Evolutionary conservation across 2,888 invertebrate genomes (phyloP), one percentile per base, ranked within the genome.

Genomic region (Chamaedrilus cognettii): DNA sequence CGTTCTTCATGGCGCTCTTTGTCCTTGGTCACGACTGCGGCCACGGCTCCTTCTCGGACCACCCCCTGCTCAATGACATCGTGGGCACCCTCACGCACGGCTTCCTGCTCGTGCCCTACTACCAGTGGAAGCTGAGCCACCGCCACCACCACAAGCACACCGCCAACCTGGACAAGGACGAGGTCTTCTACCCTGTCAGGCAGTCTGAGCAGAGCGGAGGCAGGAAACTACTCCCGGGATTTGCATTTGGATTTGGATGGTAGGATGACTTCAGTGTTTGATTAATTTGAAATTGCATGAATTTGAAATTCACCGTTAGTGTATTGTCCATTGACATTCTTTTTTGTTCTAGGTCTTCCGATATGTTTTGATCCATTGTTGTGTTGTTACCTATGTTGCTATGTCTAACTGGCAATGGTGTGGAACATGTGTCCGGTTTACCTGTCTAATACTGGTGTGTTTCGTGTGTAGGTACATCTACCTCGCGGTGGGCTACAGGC

Each of bases 11-110:
- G 30, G 77, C 77, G 0, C 23, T 82, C 11, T 81, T 81, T 70
- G 80, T 80, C 1, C 63, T 79, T 2, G 81, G 81, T 23, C 81
- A 81, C 61, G 80, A 81, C 66, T 79, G 80, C 63, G 79, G 80
- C 0, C 82, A 82, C 66, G 77, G 77, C 2, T 80, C 80, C 1
- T 82, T 80, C 70, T 79, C 79, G 15, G 72, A 73, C 60, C 70
- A 75, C 65, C 68, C 68, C 19, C 56, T 75, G 35, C 61, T 81
- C 51, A 80, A 82, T 64, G 78, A 79, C 58, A 55, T 77, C 15
- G 66, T 78, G 15, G 82, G 82, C 2, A 78, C 75, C 3, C 31
- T 79, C 23, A 69, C 74, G 7, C 82, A 82, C 62, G 71, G 75
- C 1, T 72, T 80, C 62, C 74, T 82, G 4, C 58, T 80, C 52